phyloP scores from a whole-genome alignment of 2,113 vertebrate species.

The Chloropsis cyanopogon region DNA sequence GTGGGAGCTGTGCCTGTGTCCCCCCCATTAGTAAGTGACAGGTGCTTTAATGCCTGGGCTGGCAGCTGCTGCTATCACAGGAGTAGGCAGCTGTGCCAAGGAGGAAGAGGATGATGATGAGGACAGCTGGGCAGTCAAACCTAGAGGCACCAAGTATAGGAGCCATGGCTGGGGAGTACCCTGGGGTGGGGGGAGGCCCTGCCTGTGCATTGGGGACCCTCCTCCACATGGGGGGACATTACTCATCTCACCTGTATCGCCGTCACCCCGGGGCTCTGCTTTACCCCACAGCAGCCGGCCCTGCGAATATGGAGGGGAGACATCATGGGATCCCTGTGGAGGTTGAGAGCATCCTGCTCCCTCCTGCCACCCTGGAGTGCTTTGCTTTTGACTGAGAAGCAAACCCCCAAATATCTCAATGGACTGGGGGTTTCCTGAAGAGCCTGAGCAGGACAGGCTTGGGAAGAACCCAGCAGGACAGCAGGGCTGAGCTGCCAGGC shows the following conservation, averaged over 20 bases:
- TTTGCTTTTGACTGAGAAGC: not conserved
- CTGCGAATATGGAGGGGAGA: not conserved
- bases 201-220: rapidly evolving
- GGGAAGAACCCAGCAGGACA: not conserved
- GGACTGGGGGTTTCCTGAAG: not conserved
- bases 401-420: not conserved
- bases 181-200: not conserved
- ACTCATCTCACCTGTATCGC: not conserved
- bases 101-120: not conserved
- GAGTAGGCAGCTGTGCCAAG: not conserved
- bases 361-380: rapidly evolving
- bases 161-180: not conserved
- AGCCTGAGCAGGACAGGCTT: rapidly evolving
- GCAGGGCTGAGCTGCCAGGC: not conserved
- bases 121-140: not conserved
- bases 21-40: not conserved
- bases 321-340: rapidly evolving
- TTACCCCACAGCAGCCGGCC: rapidly evolving
- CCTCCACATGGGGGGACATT: rapidly evolving
- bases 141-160: not conserved
- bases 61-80: not conserved
- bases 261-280: rapidly evolving
- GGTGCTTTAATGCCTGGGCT: not conserved
- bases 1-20: not conserved
- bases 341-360: not conserved